These are phyloP conservation scores for Heliconius sara DNA, from an alignment of 2,888 invertebrate genomes.

Conservation along the genomic window DNA sequence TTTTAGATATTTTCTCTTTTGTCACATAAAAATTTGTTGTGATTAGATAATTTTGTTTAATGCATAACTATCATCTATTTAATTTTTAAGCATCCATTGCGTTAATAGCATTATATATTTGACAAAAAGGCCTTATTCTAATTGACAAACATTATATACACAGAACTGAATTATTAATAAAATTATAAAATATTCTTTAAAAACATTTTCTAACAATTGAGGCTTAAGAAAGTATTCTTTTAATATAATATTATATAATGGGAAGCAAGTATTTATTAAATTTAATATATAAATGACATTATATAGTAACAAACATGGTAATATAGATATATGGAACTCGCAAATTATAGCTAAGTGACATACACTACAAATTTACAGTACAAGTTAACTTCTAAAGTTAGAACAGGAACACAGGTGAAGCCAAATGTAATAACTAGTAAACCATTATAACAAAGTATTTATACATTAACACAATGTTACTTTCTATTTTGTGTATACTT, in stretches of 20 bases:
- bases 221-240: no score
- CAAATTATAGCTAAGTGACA: no score
- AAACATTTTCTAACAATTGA: not conserved
- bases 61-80: no score
- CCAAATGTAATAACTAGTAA: not conserved
- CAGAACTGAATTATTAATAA: not conserved
- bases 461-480: not conserved
- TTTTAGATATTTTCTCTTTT: not conserved
- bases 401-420: not conserved
- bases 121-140: slow-evolving; percentile 12
- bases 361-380: no score
- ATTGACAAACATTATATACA: slow-evolving; percentile 3
- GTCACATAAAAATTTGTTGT: not conserved
- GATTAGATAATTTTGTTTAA: not conserved
- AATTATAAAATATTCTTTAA: not conserved
- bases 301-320: not conserved
- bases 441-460: not conserved
- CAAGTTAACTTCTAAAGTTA: no score
- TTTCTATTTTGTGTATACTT: not conserved
- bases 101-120: not conserved
- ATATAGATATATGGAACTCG: no score
- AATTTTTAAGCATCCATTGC: not conserved
- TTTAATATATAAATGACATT: not conserved
- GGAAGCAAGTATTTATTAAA: not conserved
- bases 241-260: not conserved